phyloP scores from a whole-genome alignment of 1,140 invertebrate species.

The Drosophila nigromelanica region DNA sequence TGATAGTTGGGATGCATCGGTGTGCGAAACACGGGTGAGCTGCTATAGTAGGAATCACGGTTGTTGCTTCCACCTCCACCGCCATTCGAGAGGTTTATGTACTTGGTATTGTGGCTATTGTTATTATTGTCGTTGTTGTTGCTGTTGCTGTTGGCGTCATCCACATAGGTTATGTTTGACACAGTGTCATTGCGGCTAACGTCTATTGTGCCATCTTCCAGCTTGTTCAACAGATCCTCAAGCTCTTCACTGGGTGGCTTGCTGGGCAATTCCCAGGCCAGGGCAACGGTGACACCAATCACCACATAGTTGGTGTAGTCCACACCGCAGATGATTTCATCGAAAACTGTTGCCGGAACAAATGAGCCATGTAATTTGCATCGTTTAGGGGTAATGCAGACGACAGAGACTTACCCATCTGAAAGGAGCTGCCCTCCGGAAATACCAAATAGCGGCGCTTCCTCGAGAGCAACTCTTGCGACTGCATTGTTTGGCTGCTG shows the following conservation, averaged over 20 bases:
- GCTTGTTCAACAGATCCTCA: slow-evolving; percentile 65
- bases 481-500: slow-evolving; percentile 41
- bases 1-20: slow-evolving; percentile 64
- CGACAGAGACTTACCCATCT: slow-evolving; percentile 86
- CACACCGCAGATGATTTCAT: slow-evolving; percentile 75
- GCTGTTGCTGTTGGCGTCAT: slow-evolving; percentile 37
- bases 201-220: slow-evolving; percentile 73
- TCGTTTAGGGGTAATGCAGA: not conserved
- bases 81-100: slow-evolving; percentile 53
- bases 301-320: slow-evolving; percentile 85
- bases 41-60: slow-evolving; percentile 64
- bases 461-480: slow-evolving; percentile 85
- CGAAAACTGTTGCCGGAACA: slow-evolving; percentile 63
- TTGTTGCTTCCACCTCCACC: slow-evolving; percentile 15
- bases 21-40: slow-evolving; percentile 54
- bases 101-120: slow-evolving; percentile 52
- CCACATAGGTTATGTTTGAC: slow-evolving; percentile 70
- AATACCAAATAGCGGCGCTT: slow-evolving; percentile 90
- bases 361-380: slow-evolving; percentile 46
- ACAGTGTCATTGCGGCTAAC: slow-evolving; percentile 72
- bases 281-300: slow-evolving; percentile 89
- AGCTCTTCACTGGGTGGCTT: slow-evolving; percentile 83
- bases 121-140: slow-evolving; percentile 13
- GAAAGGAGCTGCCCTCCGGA: slow-evolving; percentile 91
- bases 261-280: slow-evolving; percentile 90